These are phyloP conservation scores for Lophotriccus pileatus DNA, from an alignment of 2,797 vertebrate species.

Conservation along the genomic window DNA sequence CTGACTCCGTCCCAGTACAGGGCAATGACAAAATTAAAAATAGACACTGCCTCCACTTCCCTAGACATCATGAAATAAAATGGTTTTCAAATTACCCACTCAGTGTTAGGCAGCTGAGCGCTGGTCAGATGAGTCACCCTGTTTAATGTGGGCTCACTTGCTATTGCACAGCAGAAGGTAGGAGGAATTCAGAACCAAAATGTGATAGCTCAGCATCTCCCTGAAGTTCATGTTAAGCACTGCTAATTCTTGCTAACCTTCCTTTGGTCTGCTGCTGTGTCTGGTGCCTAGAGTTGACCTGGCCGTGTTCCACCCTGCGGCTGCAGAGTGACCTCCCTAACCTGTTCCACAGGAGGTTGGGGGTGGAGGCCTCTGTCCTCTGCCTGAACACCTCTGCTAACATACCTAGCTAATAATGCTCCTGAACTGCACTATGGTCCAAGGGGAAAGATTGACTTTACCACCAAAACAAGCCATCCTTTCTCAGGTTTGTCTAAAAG, in stretches of 20 bases:
- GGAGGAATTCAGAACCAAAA: background rate
- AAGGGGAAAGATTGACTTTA: background rate
- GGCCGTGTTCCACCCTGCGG: background rate
- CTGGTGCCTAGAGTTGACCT: background rate
- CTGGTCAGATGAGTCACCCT: background rate
- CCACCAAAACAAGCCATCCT: background rate
- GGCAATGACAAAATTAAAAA: background rate
- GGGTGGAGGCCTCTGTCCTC: background rate
- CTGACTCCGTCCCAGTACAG: background rate
- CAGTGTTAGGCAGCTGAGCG: background rate
- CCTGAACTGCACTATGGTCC: background rate
- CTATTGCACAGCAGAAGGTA: background rate
- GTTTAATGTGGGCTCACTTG: background rate
- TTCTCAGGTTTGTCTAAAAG: background rate
- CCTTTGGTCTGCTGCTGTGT: background rate
- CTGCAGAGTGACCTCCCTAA: background rate
- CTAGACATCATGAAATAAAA: background rate
- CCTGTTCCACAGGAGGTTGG: accelerated
- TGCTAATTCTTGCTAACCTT: background rate
- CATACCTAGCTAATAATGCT: background rate
- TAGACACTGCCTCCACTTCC: accelerated
- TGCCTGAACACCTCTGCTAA: background rate
- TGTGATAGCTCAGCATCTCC: background rate
- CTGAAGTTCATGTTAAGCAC: background rate
- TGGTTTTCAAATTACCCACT: background rate